A percentile compares a stretch with the other conserved stretches of the same genome.
phyloP scores from a whole-genome alignment of 1,140 invertebrate genomes.

The Conus ventricosus region DNA sequence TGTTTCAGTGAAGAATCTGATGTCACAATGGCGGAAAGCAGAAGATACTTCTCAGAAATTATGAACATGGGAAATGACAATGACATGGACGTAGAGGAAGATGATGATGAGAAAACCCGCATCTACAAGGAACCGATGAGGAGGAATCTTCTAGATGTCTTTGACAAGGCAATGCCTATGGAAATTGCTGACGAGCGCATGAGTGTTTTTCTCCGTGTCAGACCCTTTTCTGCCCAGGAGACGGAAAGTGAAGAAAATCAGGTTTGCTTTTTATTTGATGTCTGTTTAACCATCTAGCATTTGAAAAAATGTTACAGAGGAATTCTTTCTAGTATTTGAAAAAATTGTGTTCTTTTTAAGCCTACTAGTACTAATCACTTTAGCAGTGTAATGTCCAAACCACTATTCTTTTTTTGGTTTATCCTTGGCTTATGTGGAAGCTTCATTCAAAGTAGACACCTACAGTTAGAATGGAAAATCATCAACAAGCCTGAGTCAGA shows the following conservation, averaged over 20 bases:
- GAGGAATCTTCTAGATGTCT: constrained; percentile 43
- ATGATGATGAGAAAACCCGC: constrained; percentile 19
- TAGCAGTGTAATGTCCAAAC: too few species aligned
- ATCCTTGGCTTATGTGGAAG: too few species aligned
- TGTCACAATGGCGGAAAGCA: constrained; percentile 16
- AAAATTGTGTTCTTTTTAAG: too few species aligned
- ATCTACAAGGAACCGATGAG: constrained; percentile 29
- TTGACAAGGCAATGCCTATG: constrained; percentile 29
- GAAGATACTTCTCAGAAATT: constrained; percentile 35
- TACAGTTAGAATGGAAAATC: too few species aligned
- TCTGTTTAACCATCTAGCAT: too few species aligned
- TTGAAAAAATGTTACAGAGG: too few species aligned
- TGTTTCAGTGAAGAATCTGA: too few species aligned
- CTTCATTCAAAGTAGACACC: too few species aligned
- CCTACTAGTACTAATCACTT: too few species aligned
- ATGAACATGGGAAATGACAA: constrained; percentile 30
- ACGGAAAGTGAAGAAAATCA: constrained; percentile 59
- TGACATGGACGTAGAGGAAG: constrained; percentile 17
- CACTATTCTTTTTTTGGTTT: too few species aligned
- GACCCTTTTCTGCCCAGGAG: constrained; percentile 67
- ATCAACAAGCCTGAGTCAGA: too few species aligned
- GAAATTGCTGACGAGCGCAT: constrained; percentile 61
- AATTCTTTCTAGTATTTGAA: too few species aligned
- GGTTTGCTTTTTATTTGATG: constrained; percentile 47
- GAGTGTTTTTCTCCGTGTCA: constrained; percentile 68